phyloP scores from a whole-genome alignment of 2,113 vertebrate genomes.

The Cettia cetti region DNA sequence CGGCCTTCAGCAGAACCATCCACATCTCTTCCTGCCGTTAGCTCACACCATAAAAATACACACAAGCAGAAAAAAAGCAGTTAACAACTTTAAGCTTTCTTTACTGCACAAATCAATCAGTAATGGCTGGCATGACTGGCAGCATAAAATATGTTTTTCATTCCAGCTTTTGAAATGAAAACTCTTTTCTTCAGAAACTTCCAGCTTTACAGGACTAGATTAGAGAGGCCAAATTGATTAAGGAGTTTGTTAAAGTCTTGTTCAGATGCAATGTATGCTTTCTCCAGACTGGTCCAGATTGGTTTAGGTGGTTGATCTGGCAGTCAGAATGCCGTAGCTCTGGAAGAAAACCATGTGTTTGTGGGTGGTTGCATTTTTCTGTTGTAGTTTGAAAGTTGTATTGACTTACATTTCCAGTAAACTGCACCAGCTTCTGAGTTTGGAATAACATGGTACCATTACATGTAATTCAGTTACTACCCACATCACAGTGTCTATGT shows the following conservation, averaged over 20 bases:
- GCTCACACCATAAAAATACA: constrained; percentile 55
- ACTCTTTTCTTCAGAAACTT: constrained; percentile 18
- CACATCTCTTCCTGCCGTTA: constrained; percentile 45
- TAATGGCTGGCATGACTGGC: constrained; percentile 47
- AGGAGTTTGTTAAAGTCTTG: not conserved
- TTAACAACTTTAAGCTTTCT: constrained; percentile 46
- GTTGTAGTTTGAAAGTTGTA: not conserved
- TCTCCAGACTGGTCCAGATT: not conserved
- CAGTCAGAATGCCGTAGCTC: not conserved
- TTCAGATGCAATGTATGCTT: not conserved
- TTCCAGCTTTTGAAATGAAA: constrained; percentile 7
- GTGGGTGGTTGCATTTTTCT: constrained; percentile 24
- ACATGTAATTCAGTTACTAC: constrained; percentile 33
- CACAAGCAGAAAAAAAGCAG: constrained; percentile 50
- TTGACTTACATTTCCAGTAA: constrained; percentile 49
- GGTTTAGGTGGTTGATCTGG: constrained; percentile 19
- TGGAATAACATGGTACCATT: not conserved
- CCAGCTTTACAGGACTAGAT: not conserved
- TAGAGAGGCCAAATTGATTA: not conserved
- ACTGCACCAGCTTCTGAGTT: constrained; percentile 46
- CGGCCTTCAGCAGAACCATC: constrained; percentile 28
- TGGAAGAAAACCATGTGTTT: constrained; percentile 53
- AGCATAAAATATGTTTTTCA: constrained; percentile 10
- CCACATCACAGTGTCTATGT: constrained; percentile 46
- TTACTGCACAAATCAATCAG: constrained; percentile 39